These are phyloP conservation scores for Colossoma macropomum DNA, from an alignment of 2,113 vertebrate species.

Conservation along the genomic window DNA sequence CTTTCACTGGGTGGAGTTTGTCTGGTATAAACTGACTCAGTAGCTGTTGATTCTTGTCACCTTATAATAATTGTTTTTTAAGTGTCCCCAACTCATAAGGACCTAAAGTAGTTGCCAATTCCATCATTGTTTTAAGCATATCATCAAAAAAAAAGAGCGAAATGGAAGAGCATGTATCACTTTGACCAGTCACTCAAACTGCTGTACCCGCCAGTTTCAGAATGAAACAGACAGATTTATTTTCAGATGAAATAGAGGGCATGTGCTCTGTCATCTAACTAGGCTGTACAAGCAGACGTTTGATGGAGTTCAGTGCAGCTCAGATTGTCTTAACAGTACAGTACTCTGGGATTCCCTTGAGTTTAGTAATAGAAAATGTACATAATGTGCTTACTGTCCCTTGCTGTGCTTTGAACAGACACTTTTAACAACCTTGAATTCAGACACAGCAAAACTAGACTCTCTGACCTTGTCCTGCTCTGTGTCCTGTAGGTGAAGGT, in stretches of 20 bases:
- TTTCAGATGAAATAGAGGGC: background rate
- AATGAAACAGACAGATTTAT: background rate
- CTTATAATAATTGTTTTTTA: background rate
- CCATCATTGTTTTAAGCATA: background rate
- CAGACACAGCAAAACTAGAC: too few species aligned
- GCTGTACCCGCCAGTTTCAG: background rate
- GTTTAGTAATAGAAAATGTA: too few species aligned
- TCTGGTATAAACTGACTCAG: background rate
- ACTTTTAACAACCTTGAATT: too few species aligned
- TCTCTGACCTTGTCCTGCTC: background rate
- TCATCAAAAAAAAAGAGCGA: too few species aligned
- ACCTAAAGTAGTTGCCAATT: background rate
- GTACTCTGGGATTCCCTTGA: too few species aligned
- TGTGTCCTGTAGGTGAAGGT: conserved; percentile 83
- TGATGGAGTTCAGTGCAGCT: background rate
- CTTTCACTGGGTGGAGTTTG: background rate
- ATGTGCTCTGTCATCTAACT: background rate
- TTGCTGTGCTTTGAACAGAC: too few species aligned
- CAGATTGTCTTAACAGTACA: too few species aligned
- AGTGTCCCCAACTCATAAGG: background rate
- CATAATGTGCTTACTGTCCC: too few species aligned
- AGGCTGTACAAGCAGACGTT: background rate
- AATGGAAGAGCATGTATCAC: background rate
- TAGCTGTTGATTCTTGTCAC: background rate
- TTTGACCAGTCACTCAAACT: background rate